phyloP scores from a whole-genome alignment of 2,797 vertebrate genomes.

The Microtus obscurus region DNA sequence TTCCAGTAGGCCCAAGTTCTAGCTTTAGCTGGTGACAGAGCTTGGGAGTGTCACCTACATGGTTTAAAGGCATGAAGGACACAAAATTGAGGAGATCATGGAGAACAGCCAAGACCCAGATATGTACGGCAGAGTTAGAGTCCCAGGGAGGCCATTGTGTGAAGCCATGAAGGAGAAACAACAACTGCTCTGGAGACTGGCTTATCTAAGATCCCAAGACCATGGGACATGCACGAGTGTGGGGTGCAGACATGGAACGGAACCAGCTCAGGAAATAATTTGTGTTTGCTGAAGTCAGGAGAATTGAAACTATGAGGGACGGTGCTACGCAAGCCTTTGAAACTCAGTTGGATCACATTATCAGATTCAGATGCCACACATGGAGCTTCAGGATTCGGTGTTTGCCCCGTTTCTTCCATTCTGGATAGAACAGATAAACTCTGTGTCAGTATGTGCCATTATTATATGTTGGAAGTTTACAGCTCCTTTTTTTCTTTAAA shows the following conservation, averaged over 20 bases:
- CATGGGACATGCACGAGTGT: not conserved
- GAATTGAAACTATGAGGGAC: not conserved
- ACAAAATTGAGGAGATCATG: not conserved
- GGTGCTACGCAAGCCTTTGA: not conserved
- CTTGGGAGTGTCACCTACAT: not conserved
- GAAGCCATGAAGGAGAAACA: not conserved
- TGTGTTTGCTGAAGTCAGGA: not conserved
- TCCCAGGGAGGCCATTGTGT: not conserved
- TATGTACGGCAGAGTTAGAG: not conserved
- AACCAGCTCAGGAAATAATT: not conserved
- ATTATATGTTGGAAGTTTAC: not conserved
- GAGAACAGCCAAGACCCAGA: not conserved
- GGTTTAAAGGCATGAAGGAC: not conserved
- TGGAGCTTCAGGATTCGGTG: not conserved
- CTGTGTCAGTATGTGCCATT: not conserved
- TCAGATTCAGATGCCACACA: not conserved
- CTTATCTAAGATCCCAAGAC: not conserved
- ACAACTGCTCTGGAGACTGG: not conserved
- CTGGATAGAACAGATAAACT: not conserved
- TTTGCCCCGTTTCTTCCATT: not conserved
- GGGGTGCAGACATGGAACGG: not conserved
- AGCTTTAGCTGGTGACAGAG: not conserved
- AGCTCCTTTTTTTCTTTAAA: not conserved
- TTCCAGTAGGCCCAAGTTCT: not conserved
- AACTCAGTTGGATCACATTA: not conserved